Conservation (phyloP, 1,140 invertebrate genomes). For the Manduca sexta region DNA sequence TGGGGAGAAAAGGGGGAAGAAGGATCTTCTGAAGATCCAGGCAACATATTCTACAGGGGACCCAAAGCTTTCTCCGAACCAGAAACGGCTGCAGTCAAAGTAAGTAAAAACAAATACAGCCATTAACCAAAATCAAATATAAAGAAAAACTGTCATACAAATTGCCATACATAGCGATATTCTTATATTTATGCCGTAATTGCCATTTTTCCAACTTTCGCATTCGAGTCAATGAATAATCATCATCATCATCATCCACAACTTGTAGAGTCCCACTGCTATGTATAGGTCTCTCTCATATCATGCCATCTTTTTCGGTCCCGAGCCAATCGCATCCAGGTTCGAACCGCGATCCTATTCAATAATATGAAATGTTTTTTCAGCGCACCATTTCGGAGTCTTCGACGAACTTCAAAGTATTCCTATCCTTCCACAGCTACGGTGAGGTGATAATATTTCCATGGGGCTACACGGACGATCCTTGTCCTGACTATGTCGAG, state of each 20-base stretch:
- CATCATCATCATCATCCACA: too few species aligned
- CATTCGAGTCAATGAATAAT: too few species aligned
- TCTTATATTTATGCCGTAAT: too few species aligned
- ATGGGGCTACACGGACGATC: conserved; percentile 84
- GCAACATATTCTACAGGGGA: conserved; percentile 83
- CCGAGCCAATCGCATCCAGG: too few species aligned
- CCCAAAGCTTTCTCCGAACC: conserved; percentile 86
- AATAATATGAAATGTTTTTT: conserved; percentile 18
- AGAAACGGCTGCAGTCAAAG: conserved; percentile 82
- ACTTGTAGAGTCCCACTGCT: too few species aligned
- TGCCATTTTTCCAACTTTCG: too few species aligned
- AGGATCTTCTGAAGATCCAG: conserved; percentile 74
- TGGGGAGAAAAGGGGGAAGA: conserved; percentile 70
- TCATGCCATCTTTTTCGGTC: too few species aligned
- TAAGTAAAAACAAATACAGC: conserved; percentile 50
- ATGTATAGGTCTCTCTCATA: too few species aligned
- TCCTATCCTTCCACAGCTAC: conserved; percentile 90
- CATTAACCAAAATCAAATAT: too few species aligned
- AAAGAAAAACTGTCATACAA: too few species aligned
- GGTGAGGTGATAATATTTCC: conserved; percentile 90
- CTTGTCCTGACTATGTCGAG: conserved; percentile 82
- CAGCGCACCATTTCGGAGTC: conserved; percentile 71
- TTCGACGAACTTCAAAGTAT: conserved; percentile 77
- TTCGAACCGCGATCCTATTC: too few species aligned
- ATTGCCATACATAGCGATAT: too few species aligned